Base-by-base conservation (phyloP, 2,113 vertebrate species). In the Girardinichthys multiradiatus region DNA sequence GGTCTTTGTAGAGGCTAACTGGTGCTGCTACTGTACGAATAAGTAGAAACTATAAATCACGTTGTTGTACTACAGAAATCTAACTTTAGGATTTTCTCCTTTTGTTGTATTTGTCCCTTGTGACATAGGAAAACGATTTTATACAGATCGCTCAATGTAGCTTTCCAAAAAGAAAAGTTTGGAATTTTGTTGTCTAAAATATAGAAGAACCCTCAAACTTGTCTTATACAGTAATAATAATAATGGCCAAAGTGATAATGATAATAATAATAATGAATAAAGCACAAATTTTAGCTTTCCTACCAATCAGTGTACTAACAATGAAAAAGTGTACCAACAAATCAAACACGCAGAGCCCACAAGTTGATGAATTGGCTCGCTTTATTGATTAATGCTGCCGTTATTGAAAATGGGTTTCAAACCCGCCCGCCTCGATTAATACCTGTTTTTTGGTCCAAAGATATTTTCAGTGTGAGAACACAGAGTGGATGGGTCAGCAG, bases 1-100 rank as follows among this genome's bases (percentile, higher is more conserved):
- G 15, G 66, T 80, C 70, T 63, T 62, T 64, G 42, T 14, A 68
- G 74, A 58, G 35, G 48, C 77, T 68, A 65, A 70, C 62, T 12
- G 35, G 60, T n/a, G 30, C 71, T 9, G 80, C 82, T 85, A 75
- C 88, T 72, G 79, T 80, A 69, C 15, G 39, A 73, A 80, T 39
- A 28, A 62, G 66, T 76, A 72, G 79, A 21, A 81, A 69, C 83
- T 31, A 64, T 76, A 69, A 77, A 77, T 74, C 67, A 27, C 9
- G 21, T n/a, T 15, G 30, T 64, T 64, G 33, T 45, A n/a, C 19
- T 31, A 21, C 2, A 68, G 66, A 72, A 72, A 72, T 66, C 37
- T 37, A 68, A 73, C 57, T 69, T 58, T 61, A 33, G 33, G 33
- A 63, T 13, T 37, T 7, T 4, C 21, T n/a, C 39, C 13, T 9